phyloP scores from a whole-genome alignment of 1,140 invertebrate genomes.

The Drosophila pseudoobscura region DNA sequence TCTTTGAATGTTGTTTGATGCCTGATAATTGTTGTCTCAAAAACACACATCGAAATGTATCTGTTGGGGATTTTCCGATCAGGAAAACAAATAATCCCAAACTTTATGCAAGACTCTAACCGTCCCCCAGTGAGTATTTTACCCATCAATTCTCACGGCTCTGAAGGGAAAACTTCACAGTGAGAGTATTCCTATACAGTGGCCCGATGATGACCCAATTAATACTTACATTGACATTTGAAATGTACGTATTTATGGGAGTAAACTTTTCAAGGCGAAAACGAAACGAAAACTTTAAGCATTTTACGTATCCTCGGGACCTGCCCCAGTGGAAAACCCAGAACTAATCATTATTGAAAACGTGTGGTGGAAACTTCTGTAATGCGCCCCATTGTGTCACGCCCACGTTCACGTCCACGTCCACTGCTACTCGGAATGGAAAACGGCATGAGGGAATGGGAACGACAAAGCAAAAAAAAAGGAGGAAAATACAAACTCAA shows the following conservation, averaged over 20 bases:
- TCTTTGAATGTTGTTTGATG: conserved; percentile 3
- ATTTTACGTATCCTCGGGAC: conserved; percentile 12
- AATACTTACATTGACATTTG: conserved; percentile 34
- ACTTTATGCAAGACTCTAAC: conserved; percentile 26
- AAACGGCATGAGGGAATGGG: neutral
- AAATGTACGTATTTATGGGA: conserved; percentile 57
- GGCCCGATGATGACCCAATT: conserved; percentile 47
- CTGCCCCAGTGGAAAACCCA: conserved; percentile 2
- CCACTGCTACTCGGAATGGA: conserved; percentile 18
- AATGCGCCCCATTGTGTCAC: conserved; percentile 39
- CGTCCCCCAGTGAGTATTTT: conserved; percentile 37
- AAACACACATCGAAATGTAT: conserved; percentile 16
- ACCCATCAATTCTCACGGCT: conserved; percentile 5
- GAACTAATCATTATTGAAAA: conserved; percentile 78
- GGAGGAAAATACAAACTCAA: conserved; percentile 18
- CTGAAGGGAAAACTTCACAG: conserved; percentile 30
- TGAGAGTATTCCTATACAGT: conserved; percentile 1
- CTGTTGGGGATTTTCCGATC: conserved; percentile 15
- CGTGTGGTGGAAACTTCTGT: conserved; percentile 55
- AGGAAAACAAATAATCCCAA: conserved; percentile 49
- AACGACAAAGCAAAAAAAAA: conserved; percentile 2
- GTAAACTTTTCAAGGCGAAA: conserved; percentile 27
- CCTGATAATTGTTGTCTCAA: conserved; percentile 24
- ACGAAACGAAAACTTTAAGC: conserved; percentile 33
- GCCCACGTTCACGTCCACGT: conserved; percentile 9